A percentile compares a stretch with the other conserved stretches of the same genome.
Conservation (phyloP, 2,888 invertebrate genomes). For the Habrosyne pyritoides region DNA sequence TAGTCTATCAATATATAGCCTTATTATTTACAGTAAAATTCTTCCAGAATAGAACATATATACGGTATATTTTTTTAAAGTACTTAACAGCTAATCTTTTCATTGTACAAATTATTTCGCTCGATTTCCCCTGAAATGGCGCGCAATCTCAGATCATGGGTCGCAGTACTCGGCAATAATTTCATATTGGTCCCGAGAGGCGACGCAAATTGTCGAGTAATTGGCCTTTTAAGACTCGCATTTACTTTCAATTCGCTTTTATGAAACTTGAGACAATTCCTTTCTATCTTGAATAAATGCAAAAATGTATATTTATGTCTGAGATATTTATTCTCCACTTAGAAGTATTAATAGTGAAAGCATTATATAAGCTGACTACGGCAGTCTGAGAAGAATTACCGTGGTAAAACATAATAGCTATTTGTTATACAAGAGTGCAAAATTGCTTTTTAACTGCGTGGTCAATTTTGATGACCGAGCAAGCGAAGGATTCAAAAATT, state of each 20-base stretch:
- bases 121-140: constrained; percentile 45
- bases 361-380: neutral
- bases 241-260: constrained; percentile 64
- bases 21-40: neutral
- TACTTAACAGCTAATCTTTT: neutral
- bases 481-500: no score
- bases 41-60: no score
- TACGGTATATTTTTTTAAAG: neutral
- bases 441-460: no score
- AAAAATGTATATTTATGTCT: constrained; percentile 1
- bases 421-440: no score
- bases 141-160: constrained; percentile 48
- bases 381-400: no score
- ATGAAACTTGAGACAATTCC: constrained; percentile 52
- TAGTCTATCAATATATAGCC: no score
- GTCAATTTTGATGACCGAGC: no score
- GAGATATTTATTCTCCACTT: neutral
- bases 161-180: constrained; percentile 65
- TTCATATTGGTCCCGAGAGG: constrained; percentile 58
- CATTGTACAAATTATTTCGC: constrained; percentile 34
- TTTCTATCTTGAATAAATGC: constrained; percentile 6
- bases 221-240: constrained; percentile 77
- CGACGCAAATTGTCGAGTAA: constrained; percentile 75
- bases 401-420: no score
- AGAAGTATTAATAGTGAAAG: neutral